Evolutionary conservation across 2,888 invertebrate genomes (phyloP), one percentile per base, ranked within the genome.

Genomic region (Cryptophagus acutangulus): DNA sequence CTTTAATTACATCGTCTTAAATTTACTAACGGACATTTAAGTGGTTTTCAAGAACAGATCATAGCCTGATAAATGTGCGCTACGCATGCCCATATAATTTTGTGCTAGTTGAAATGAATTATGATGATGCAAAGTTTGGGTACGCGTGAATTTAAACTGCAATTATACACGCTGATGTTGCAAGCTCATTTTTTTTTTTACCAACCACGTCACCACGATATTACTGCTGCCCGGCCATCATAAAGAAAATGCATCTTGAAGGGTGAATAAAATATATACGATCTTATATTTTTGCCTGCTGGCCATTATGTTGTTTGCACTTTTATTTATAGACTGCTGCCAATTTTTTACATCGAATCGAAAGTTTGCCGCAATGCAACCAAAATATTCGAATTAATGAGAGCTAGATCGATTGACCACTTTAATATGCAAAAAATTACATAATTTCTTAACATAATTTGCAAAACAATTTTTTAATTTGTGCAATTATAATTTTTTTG

Each of bases 41-140:
- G 36, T 18, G 36, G 30, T 39, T 39, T 35, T 16, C 12, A 12
- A 18, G 43, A 43, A 16, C 38, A 38, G 41, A 40, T 36, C 33
- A 30, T 28, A 12, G 14, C 31, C 41, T 45, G 47, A 50, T 50
- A 46, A 45, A 50, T 50, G 45, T 42, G 37, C 28, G 41, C 26
- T 48, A 51, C 51, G 48, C 47, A 51, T 43, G 49, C 40, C 45
- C 46, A 31, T 46, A 48, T 47, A 56, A 56, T 54, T 53, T 54
- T 41, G 35, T 40, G 44, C 48, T 52, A 48, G 52, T 48, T 41
- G 51, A 50, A 51, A 54, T 58, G 55, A 58, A 55, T 55, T 58
- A 58, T 57, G 58, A 57, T 53, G 55, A 53, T 57, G 58, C 57
- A 55, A 55, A 58, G 55, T 57, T 57, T 41, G 44, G 47, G 48